Evolutionary conservation across 2,113 vertebrate genomes (phyloP), one percentile per base, ranked within the genome.

Genomic region (Recurvirostra avosetta): DNA sequence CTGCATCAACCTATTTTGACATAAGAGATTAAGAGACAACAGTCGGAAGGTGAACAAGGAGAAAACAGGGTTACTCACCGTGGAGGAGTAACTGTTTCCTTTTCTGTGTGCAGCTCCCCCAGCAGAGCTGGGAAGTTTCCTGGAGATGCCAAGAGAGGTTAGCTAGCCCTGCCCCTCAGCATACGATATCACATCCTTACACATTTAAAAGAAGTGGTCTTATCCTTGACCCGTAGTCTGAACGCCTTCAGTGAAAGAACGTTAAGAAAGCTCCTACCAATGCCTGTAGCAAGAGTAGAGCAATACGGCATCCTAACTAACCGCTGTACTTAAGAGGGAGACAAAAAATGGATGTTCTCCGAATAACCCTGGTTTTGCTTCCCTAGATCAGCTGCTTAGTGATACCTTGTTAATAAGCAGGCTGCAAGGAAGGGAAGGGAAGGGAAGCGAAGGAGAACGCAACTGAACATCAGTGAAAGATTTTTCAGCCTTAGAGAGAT

Each of bases 111-210:
- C 96, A 95, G 97, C 91, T 97, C 80, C 96, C 97, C 96, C 97
- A 98, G 97, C 96, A 92, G 96, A 97, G 97, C 97, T 97, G 97
- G 96, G 97, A 96, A 96, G 95, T 97, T 97, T 82, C 97, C 97
- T 98, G 96, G 97, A 97, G 97, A 97, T 97, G 97, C 97, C 97
- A 97, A 97, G 97, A 97, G 92, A 98, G 91, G 97, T 98, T 97
- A 97, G 96, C 97, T 97, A 97, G 97, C 97, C 97, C 97, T 92
- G 96, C 97, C 96, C 96, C 97, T 97, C 97, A 94, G 81, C 86
- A 84, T 32, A 93, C 17, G 18, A 18, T 56, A 95, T 94, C 90
- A 96, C 96, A 97, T 91, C 96, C 97, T 96, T 71, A 95, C 95
- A 96, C 80, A 97, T 71, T 95, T 71, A 79, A 91, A 96, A 78